Conservation (phyloP, 2,797 vertebrate genomes). For the Aldrovandia affinis region DNA sequence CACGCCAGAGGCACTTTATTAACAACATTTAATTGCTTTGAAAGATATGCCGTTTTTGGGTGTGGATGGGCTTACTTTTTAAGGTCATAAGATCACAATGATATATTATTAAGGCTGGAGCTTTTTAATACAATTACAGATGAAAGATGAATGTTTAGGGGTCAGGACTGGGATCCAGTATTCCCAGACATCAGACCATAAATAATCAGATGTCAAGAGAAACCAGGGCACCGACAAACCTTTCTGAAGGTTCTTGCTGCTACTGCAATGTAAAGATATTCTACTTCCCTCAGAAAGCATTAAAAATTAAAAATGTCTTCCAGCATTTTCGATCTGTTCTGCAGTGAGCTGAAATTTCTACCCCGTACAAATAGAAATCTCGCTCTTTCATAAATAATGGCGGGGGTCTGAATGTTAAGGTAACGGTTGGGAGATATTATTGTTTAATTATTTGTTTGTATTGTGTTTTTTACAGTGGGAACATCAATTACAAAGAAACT, state of each 20-base stretch:
- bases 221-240: background rate
- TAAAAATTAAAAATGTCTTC: background rate
- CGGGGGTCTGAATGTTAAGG: background rate
- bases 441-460: no score
- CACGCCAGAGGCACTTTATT: background rate
- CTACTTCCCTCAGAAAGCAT: background rate
- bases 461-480: no score
- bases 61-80: background rate
- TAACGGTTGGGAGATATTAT: background rate
- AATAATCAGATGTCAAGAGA: background rate
- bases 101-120: background rate
- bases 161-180: slow-evolving; percentile 12
- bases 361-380: background rate
- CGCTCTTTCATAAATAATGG: background rate
- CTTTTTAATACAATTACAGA: background rate
- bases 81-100: background rate
- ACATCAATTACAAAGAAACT: no score
- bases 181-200: background rate
- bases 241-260: background rate
- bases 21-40: background rate
- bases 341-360: background rate
- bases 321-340: background rate
- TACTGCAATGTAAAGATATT: background rate
- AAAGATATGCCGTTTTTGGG: background rate
- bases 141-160: background rate